Evolutionary conservation across 2,113 vertebrate species (phyloP).

Genomic region (Budorcas taxicolor): DNA sequence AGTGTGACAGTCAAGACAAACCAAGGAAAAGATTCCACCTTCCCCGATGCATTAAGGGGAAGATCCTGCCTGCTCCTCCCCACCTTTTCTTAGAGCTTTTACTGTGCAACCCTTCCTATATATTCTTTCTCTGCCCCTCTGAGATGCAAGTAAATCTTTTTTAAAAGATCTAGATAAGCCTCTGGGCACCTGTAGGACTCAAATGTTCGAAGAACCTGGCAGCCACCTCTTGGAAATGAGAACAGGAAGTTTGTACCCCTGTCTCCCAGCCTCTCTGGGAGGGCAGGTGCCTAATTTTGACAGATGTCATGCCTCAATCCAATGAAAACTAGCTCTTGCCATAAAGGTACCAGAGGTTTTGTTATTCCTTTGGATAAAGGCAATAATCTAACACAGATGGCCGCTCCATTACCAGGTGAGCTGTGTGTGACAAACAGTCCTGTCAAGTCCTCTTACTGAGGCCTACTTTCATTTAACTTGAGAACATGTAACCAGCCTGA

Average conservation of each 20-base stretch:
- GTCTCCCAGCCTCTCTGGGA: neutral
- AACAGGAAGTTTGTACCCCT: neutral
- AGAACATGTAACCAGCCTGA: neutral
- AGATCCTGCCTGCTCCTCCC: rapidly evolving
- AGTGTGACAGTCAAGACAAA: neutral
- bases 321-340: neutral
- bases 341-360: neutral
- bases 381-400: neutral
- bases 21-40: neutral
- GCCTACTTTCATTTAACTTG: no score
- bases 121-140: neutral
- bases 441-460: neutral
- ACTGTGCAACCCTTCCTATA: neutral
- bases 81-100: neutral
- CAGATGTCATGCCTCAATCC: neutral
- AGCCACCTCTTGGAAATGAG: neutral
- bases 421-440: neutral
- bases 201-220: neutral
- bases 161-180: neutral
- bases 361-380: neutral
- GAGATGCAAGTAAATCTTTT: neutral
- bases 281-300: neutral
- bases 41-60: neutral
- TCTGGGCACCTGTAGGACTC: neutral
- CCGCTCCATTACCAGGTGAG: no score